Base-by-base conservation (phyloP, 30 jellyfish, hydroid and myxozoan species). In the Nemopilema nomurai region DNA sequence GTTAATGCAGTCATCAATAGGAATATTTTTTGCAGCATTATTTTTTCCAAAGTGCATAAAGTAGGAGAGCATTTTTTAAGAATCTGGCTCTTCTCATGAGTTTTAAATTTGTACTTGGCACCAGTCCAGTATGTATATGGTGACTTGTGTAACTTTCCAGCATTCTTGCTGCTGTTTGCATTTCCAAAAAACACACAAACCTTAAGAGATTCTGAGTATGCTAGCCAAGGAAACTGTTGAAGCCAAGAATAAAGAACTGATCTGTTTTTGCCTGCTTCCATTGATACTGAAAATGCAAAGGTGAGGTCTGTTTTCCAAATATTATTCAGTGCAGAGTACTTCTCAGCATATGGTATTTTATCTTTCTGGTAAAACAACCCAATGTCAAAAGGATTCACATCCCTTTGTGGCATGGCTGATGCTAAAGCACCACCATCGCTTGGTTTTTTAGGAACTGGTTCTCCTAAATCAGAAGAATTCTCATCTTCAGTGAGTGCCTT, bases 221-320 rank as follows among this genome's bases (percentile, higher is more conserved):
- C 76, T 18, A 82, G 86, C 86, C 91, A 82, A 19, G 84, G 84
- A 51, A 20, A 69, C 33, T 25, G 23, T 24, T 31, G 22, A 21
- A 82, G 84, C 85, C 84, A 71, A 29, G 32, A 8, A 24, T 41
- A 23, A 16, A 8, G 77, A 69, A 84, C 71, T n/a, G 41, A 1
- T 32, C 92, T 20, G 52, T 62, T 31, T 49, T 66, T 68, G 41
- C 90, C 80, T 18, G 78, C 51, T 21, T 25, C 82, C 31, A 19
- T 49, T 8, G 49, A 1, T 29, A 49, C 25, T 13, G 84, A 86
- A 82, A 82, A 82, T 18, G 18, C 28, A 68, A 28, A 80, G 82
- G 51, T 41, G 25, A 16, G 89, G 51, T 66, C 80, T 23, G 91
- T 85, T 82, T 82, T 82, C 91, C 91, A 82, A 1, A 28, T 41